Percentiles rank a stretch among this genome's conserved stretches.
Evolutionary conservation across 1,140 invertebrate genomes (phyloP).

Genomic region (Temnothorax curvispinosus): DNA sequence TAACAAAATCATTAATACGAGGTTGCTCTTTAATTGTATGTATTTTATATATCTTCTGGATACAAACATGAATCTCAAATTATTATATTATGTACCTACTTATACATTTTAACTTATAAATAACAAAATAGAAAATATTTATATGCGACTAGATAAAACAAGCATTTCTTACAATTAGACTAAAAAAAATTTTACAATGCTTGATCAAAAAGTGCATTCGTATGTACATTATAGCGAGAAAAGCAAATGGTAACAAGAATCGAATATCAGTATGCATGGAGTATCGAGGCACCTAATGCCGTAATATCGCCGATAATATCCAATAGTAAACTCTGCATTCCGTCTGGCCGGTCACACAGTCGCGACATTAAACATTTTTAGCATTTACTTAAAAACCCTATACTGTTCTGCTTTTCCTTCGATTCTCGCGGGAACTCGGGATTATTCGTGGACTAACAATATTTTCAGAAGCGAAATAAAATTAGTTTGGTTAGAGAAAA

Average conservation of each 20-base stretch:
- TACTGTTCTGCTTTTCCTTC: neutral
- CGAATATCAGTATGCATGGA: constrained; percentile 36
- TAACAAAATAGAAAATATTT: neutral
- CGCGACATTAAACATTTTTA: constrained; percentile 50
- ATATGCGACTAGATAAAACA: neutral
- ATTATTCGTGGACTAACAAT: neutral
- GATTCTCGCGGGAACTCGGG: too few relatives aligned
- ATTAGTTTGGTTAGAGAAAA: constrained; percentile 29
- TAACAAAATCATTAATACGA: too few relatives aligned
- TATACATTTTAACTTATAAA: neutral
- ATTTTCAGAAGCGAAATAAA: neutral
- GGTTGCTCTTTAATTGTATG: neutral
- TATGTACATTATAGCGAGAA: neutral
- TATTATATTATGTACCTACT: neutral
- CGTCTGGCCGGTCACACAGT: constrained; percentile 38
- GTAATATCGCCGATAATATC: constrained; percentile 69
- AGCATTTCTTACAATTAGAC: neutral
- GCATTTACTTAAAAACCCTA: neutral
- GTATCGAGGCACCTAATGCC: constrained; percentile 36
- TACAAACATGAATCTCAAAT: neutral
- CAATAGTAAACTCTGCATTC: constrained; percentile 68
- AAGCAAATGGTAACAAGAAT: constrained; percentile 34
- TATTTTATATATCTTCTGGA: neutral
- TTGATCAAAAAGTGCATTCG: neutral
- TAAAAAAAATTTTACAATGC: neutral